These are phyloP conservation scores for Eulithis testata DNA, from an alignment of 2,888 invertebrate species.

Conservation along the genomic window DNA sequence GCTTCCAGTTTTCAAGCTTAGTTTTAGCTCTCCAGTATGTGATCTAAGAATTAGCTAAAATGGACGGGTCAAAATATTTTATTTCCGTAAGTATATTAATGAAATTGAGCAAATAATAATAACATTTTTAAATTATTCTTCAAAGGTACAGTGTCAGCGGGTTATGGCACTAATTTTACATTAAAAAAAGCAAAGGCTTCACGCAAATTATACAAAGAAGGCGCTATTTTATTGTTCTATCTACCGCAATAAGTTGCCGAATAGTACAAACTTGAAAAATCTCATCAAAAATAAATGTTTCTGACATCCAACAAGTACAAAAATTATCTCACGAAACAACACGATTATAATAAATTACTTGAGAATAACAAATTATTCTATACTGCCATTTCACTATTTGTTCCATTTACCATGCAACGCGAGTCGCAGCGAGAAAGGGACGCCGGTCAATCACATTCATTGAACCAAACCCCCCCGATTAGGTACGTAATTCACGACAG, in stretches of 20 bases:
- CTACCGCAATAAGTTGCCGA: slow-evolving; percentile 23
- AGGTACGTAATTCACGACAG: too few relatives aligned
- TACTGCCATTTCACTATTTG: neutral
- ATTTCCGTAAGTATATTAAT: slow-evolving; percentile 27
- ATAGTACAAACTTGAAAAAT: slow-evolving; percentile 25
- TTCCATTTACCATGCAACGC: neutral
- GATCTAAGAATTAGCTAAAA: slow-evolving; percentile 49
- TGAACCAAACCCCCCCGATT: too few relatives aligned
- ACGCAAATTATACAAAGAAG: slow-evolving; percentile 31
- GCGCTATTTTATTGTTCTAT: slow-evolving; percentile 14
- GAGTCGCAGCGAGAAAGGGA: too few relatives aligned
- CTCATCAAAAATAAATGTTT: slow-evolving; percentile 26
- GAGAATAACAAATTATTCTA: neutral
- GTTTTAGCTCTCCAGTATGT: slow-evolving; percentile 2
- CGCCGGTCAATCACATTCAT: too few relatives aligned
- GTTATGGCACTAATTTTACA: slow-evolving; percentile 69
- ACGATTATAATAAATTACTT: too few relatives aligned
- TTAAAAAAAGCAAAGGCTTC: slow-evolving; percentile 42
- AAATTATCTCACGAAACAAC: slow-evolving; percentile 7
- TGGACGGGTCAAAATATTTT: slow-evolving; percentile 50
- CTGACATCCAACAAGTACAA: slow-evolving; percentile 3
- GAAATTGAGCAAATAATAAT: slow-evolving; percentile 64
- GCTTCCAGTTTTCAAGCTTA: neutral
- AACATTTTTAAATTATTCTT: slow-evolving; percentile 26
- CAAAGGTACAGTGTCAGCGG: slow-evolving; percentile 55